phyloP scores from a whole-genome alignment of 2,888 invertebrate species.

The Ypsolopha sequella region DNA sequence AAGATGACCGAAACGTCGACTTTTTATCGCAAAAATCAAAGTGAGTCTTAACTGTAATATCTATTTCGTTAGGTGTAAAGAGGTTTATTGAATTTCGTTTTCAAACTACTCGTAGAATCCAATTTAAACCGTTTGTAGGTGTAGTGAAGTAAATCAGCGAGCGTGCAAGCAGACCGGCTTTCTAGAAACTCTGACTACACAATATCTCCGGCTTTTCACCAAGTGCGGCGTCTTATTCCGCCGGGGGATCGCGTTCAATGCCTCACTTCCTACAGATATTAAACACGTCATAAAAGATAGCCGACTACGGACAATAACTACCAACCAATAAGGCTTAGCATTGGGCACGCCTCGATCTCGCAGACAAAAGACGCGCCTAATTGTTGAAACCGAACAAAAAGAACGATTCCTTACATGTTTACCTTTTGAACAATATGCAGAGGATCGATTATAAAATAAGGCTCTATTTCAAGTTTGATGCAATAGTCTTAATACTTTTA shows the following conservation, averaged over 20 bases:
- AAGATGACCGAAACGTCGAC: too few relatives aligned
- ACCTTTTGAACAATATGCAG: constrained; percentile 47
- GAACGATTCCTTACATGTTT: constrained; percentile 50
- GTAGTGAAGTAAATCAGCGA: too few relatives aligned
- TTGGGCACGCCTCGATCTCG: constrained; percentile 23
- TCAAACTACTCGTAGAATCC: too few relatives aligned
- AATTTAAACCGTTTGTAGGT: too few relatives aligned
- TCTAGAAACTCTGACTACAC: constrained; percentile 33
- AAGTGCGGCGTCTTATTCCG: constrained; percentile 13
- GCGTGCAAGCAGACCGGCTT: constrained; percentile 27
- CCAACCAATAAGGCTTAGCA: constrained; percentile 31
- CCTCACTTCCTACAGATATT: constrained; percentile 40
- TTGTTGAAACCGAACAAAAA: constrained; percentile 42
- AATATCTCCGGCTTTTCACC: constrained; percentile 25
- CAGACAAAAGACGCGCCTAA: constrained; percentile 28
- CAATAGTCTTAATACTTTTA: constrained; percentile 27
- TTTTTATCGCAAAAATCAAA: too few relatives aligned
- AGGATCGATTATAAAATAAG: constrained; percentile 35
- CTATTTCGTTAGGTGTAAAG: too few relatives aligned
- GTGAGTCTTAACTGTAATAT: too few relatives aligned
- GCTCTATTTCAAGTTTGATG: constrained; percentile 8
- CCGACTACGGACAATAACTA: constrained; percentile 35
- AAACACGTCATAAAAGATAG: constrained; percentile 39
- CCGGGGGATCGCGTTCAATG: constrained; percentile 25
- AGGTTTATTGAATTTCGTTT: too few relatives aligned